A percentile compares a stretch with the other conserved stretches of the same genome.
These are phyloP conservation scores for Chrysina gloriosa DNA, from an alignment of 2,888 invertebrate species.

Conservation along the genomic window DNA sequence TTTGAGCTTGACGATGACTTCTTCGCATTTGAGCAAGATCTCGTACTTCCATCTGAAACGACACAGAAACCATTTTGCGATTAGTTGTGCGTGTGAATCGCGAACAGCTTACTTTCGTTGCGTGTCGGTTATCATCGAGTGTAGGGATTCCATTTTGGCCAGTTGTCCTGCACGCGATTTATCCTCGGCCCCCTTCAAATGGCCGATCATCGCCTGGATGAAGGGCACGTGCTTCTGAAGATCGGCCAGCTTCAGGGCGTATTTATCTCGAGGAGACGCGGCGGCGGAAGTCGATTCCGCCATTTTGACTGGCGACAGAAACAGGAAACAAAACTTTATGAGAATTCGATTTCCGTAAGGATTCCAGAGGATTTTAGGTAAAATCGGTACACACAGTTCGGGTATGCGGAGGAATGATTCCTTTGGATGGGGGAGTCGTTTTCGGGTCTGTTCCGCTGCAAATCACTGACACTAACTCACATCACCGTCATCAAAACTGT, in stretches of 20 bases:
- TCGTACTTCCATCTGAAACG: conserved; percentile 74
- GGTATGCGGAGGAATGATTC: no score
- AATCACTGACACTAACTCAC: no score
- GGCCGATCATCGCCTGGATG: conserved; percentile 75
- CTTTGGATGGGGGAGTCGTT: no score
- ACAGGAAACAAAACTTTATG: no score
- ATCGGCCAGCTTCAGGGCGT: conserved; percentile 73
- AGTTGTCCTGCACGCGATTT: conserved; percentile 70
- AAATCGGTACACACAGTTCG: no score
- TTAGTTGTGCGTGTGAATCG: background rate
- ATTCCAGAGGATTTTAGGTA: no score
- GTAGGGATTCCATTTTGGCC: conserved; percentile 73
- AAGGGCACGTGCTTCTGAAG: conserved; percentile 81
- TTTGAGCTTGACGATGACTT: conserved; percentile 74
- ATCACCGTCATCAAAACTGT: no score
- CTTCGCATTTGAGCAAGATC: conserved; percentile 76
- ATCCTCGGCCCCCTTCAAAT: conserved; percentile 69
- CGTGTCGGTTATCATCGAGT: conserved; percentile 71
- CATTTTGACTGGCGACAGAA: conserved; percentile 56
- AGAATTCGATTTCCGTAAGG: no score
- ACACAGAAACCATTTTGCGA: no score
- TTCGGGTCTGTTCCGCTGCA: no score
- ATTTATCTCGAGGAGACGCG: no score
- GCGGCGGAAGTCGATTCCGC: conserved; percentile 53
- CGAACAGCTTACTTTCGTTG: conserved; percentile 71